Evolutionary conservation across 2,888 invertebrate species (phyloP).

Genomic region (Noctua comes): DNA sequence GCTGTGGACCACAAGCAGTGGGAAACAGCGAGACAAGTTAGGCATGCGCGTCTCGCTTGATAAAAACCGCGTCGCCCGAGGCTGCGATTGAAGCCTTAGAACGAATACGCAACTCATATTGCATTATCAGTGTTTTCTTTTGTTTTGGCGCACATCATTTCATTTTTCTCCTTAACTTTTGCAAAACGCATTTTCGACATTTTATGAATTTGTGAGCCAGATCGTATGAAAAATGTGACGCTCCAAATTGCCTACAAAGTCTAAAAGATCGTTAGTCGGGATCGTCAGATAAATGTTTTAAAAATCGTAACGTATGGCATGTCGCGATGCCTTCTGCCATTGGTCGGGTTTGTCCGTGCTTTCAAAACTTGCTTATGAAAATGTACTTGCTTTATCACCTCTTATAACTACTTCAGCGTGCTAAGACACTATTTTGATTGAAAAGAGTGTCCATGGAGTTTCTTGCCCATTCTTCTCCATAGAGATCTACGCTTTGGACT

Average conservation of each 20-base stretch:
- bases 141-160: neutral
- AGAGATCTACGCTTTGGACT: no score
- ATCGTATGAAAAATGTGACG: slow-evolving; percentile 27
- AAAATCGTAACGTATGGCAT: slow-evolving; percentile 9
- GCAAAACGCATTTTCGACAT: slow-evolving; percentile 10
- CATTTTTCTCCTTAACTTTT: neutral
- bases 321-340: neutral
- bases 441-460: no score
- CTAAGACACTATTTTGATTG: no score
- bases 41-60: neutral
- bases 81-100: neutral
- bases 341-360: neutral
- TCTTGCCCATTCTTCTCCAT: no score
- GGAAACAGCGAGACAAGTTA: neutral
- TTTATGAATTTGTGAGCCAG: slow-evolving; percentile 16
- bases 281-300: slow-evolving; percentile 36
- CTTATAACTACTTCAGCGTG: no score
- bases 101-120: neutral
- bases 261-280: slow-evolving; percentile 40
- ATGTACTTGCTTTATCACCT: neutral
- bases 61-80: neutral
- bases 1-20: neutral
- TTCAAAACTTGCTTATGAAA: neutral
- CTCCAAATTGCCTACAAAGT: slow-evolving; percentile 30
- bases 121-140: neutral